These are phyloP conservation scores for Drosophila arizonae DNA, from an alignment of 1,140 invertebrate species.

Conservation along the genomic window DNA sequence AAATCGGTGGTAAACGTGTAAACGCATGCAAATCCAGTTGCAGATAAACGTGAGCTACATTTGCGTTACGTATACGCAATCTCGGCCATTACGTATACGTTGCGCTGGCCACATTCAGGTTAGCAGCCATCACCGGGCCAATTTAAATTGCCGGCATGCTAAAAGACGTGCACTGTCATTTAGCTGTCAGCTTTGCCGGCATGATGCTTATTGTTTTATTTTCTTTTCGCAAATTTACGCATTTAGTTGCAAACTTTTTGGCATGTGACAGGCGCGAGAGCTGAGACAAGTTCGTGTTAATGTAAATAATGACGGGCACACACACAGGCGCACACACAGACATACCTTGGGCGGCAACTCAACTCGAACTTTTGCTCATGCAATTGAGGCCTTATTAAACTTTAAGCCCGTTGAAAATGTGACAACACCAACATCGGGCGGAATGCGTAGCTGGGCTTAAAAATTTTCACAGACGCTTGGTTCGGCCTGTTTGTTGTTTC, in stretches of 20 bases:
- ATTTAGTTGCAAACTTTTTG: slow-evolving; percentile 64
- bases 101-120: slow-evolving; percentile 38
- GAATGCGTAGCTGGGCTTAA: not conserved
- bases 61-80: slow-evolving; percentile 46
- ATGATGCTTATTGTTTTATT: slow-evolving; percentile 64
- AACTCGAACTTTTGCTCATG: slow-evolving; percentile 47
- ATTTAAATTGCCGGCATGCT: slow-evolving; percentile 32
- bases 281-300: slow-evolving; percentile 32
- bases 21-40: slow-evolving; percentile 53
- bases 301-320: slow-evolving; percentile 42
- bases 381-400: slow-evolving; percentile 65
- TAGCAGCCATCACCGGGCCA: slow-evolving; percentile 3
- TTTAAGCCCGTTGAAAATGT: slow-evolving; percentile 42
- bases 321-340: not conserved
- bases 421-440: slow-evolving; percentile 2
- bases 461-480: slow-evolving; percentile 10
- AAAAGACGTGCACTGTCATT: slow-evolving; percentile 53
- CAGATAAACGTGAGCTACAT: slow-evolving; percentile 39
- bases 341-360: slow-evolving; percentile 28
- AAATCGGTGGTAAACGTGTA: slow-evolving; percentile 32
- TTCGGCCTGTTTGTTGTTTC: slow-evolving; percentile 70
- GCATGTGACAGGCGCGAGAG: slow-evolving; percentile 54
- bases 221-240: slow-evolving; percentile 45
- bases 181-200: slow-evolving; percentile 56
- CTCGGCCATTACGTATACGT: slow-evolving; percentile 37